A percentile compares a stretch with the other conserved stretches of the same genome.
Conservation (phyloP, 1,140 invertebrate species). For the Drosophila tani region DNA sequence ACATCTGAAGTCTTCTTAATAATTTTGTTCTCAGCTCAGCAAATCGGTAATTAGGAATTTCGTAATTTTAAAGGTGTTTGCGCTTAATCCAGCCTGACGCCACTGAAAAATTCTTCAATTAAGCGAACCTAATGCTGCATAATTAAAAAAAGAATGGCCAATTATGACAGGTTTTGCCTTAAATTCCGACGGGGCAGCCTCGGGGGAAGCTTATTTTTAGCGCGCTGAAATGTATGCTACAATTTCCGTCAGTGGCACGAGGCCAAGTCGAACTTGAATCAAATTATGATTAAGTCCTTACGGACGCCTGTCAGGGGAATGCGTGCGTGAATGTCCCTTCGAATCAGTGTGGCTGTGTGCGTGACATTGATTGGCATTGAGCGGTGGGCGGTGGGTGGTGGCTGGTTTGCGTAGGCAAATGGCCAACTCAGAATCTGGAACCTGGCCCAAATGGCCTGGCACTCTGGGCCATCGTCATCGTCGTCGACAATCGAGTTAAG, state of each 20-base stretch:
- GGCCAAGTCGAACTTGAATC: slow-evolving; percentile 53
- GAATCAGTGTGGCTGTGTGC: slow-evolving; percentile 26
- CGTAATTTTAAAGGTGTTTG: background rate
- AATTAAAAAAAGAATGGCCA: slow-evolving; percentile 31
- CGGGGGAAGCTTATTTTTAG: slow-evolving; percentile 47
- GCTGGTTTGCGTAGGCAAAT: slow-evolving; percentile 41
- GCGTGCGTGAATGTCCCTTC: slow-evolving; percentile 40
- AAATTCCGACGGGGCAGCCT: slow-evolving; percentile 23
- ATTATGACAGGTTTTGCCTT: slow-evolving; percentile 35
- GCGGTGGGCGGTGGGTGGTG: background rate
- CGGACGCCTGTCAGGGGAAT: slow-evolving; percentile 61
- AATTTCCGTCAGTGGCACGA: slow-evolving; percentile 52
- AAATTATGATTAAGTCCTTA: slow-evolving; percentile 67
- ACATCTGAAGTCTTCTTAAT: background rate
- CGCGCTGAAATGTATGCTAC: slow-evolving; percentile 54
- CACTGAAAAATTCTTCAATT: slow-evolving; percentile 22
- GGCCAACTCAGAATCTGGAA: background rate
- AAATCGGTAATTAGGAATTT: slow-evolving; percentile 7
- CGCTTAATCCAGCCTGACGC: background rate
- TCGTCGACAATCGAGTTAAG: slow-evolving; percentile 49
- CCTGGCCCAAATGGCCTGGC: slow-evolving; percentile 11
- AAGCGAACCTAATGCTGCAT: slow-evolving; percentile 14
- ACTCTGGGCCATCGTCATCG: slow-evolving; percentile 20
- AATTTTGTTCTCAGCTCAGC: background rate
- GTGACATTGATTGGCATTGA: slow-evolving; percentile 62